A percentile compares a stretch with the other conserved stretches of the same genome.
phyloP scores from a whole-genome alignment of 2,113 vertebrate species.

The Hydrolagus affinis region DNA sequence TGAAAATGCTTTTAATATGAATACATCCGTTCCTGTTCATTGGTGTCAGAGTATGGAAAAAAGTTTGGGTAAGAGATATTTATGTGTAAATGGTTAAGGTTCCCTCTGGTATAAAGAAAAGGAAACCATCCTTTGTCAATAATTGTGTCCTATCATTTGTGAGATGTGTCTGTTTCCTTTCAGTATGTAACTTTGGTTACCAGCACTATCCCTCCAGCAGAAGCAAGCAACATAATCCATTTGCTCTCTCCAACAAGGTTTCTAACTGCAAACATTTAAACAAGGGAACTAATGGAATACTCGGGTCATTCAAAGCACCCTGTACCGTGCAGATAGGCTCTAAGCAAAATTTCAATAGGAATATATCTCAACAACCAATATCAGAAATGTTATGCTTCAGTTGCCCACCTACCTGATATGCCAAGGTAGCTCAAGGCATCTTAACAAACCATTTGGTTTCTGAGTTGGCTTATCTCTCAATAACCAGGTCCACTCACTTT shows the following conservation, averaged over 20 bases:
- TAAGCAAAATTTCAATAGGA: neutral
- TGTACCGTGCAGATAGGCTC: neutral
- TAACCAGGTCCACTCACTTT: no score
- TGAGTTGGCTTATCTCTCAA: neutral
- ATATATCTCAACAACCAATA: neutral
- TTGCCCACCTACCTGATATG: neutral
- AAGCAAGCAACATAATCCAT: neutral
- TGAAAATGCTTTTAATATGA: neutral
- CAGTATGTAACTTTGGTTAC: neutral
- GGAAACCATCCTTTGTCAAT: neutral
- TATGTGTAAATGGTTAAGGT: neutral
- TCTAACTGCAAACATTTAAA: no score
- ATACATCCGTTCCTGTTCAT: neutral
- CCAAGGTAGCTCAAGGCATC: neutral
- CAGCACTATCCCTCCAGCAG: slow-evolving; percentile 4
- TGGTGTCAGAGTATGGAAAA: neutral
- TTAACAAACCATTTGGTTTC: neutral
- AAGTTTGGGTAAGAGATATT: neutral
- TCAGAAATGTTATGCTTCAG: neutral
- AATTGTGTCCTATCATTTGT: neutral
- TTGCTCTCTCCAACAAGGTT: neutral
- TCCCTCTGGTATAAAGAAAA: neutral
- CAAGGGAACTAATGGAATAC: neutral
- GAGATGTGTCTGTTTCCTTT: neutral
- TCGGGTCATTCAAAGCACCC: neutral